These are phyloP conservation scores for Zeuzera pyrina DNA, from an alignment of 2,888 invertebrate species.

Conservation along the genomic window DNA sequence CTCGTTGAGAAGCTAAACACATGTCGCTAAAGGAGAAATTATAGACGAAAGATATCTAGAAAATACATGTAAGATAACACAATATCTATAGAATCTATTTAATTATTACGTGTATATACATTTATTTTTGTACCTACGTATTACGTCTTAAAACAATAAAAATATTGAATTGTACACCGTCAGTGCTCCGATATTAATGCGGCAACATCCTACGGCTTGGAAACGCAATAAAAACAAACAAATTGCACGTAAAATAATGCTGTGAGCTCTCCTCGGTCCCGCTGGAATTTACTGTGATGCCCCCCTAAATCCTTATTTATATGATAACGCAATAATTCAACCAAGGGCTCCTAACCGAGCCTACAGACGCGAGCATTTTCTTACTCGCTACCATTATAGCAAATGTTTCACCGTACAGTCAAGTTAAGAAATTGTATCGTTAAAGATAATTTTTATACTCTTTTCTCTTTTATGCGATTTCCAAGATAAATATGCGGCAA, in stretches of 20 bases:
- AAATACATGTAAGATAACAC: no score
- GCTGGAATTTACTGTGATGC: conserved; percentile 48
- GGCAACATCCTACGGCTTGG: conserved; percentile 18
- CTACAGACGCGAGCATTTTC: conserved; percentile 1
- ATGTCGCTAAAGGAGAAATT: no score
- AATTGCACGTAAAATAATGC: conserved; percentile 60
- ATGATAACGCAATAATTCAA: conserved; percentile 60
- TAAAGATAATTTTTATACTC: no score
- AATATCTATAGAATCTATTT: no score
- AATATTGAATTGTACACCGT: not conserved
- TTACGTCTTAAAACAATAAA: not conserved
- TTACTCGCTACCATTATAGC: conserved; percentile 1
- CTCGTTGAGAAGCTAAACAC: no score
- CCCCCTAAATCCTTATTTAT: conserved; percentile 65
- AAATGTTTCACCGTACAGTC: conserved; percentile 1
- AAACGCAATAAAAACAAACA: conserved; percentile 54
- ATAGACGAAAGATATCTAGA: no score
- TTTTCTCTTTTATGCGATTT: no score
- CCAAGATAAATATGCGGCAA: no score
- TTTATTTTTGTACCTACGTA: no score
- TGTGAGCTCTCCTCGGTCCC: conserved; percentile 31
- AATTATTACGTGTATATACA: no score
- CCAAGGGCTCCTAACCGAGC: no score
- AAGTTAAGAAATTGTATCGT: no score
- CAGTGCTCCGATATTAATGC: conserved; percentile 24